Base-by-base conservation (phyloP, 64 coral and sea anemone species). In the Montipora foliosa region DNA sequence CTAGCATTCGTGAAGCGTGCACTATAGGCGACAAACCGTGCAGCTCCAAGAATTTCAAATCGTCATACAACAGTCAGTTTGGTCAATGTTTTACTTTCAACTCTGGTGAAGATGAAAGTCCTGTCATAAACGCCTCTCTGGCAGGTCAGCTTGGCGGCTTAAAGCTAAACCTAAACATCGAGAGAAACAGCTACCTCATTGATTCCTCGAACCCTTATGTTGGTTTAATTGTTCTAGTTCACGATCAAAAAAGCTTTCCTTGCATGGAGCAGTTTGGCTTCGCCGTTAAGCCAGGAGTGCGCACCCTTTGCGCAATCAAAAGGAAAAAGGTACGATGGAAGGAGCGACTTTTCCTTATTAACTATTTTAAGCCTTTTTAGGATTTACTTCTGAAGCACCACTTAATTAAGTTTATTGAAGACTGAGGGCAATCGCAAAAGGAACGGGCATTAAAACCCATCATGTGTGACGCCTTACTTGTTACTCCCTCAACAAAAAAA, bases 71-170 rank as follows among this genome's bases (percentile, higher is more conserved):
- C 8, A 6, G 61, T 4, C 2, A 3, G 4, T 82, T 48, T 45
- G 58, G 75, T 44, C n/a, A 19, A 49, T 91, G 89, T 14, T 80
- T 66, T 44, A 91, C 89, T 2, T 91, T 91, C 15, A 80, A 81
- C 37, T 80, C 89, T 0, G 82, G 82, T 47, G 16, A 71, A n/a
- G 44, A 86, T 49, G 1, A 21, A 13, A 3, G 15, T 50, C 25
- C 77, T 16, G 14, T 81, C 6, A 51, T 71, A 82, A 69, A 80
- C 13, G 78, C 47, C 25, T 68, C 58, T 11, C 22, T 91, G 21
- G 79, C 61, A 6, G 89, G 89, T 51, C 48, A 72, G 8, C 20
- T 55, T 5, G 48, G 67, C 49, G 89, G 89, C 15, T 52, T 91
- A 13, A 79, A 71, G 61, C 77, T 91, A 19, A 11, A 48, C 45